Evolutionary conservation across 2,113 vertebrate genomes (phyloP).

Genomic region (Nothobranchius kuhntae): DNA sequence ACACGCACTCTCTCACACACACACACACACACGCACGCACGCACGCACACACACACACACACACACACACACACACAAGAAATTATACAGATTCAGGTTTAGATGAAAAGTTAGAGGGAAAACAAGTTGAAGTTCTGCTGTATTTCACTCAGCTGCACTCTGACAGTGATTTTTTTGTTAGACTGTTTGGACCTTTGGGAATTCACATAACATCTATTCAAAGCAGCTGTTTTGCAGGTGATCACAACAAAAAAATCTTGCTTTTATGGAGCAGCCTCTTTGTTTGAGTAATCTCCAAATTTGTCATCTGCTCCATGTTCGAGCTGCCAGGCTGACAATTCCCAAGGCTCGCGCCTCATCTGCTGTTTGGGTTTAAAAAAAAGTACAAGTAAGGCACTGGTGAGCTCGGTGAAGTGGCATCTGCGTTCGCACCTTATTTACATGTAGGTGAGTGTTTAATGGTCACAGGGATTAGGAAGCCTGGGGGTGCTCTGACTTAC

Average conservation of each 20-base stretch:
- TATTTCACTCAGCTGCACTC: too few relatives aligned
- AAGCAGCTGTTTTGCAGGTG: background rate
- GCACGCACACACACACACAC: too few relatives aligned
- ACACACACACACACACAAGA: too few relatives aligned
- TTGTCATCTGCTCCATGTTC: conserved; percentile 9
- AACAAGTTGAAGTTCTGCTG: too few relatives aligned
- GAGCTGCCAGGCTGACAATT: conserved; percentile 1
- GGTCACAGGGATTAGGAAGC: conserved; percentile 40
- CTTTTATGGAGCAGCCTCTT: background rate
- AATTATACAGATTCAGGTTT: too few relatives aligned
- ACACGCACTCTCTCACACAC: too few relatives aligned
- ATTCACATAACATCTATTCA: background rate
- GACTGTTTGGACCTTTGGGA: background rate
- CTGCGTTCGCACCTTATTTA: conserved; percentile 14
- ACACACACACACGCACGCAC: too few relatives aligned
- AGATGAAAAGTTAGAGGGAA: too few relatives aligned
- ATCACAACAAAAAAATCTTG: conserved; percentile 2
- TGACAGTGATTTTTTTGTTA: background rate
- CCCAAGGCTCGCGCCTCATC: conserved; percentile 12
- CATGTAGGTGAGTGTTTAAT: conserved; percentile 30
- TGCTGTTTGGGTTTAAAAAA: conserved; percentile 20
- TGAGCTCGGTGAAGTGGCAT: conserved; percentile 10
- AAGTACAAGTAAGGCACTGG: conserved; percentile 1
- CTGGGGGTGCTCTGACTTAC: conserved; percentile 25
- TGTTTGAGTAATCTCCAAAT: conserved; percentile 1